Evolutionary conservation across 2,113 vertebrate genomes (phyloP).

Genomic region (Alexandromys fortis): DNA sequence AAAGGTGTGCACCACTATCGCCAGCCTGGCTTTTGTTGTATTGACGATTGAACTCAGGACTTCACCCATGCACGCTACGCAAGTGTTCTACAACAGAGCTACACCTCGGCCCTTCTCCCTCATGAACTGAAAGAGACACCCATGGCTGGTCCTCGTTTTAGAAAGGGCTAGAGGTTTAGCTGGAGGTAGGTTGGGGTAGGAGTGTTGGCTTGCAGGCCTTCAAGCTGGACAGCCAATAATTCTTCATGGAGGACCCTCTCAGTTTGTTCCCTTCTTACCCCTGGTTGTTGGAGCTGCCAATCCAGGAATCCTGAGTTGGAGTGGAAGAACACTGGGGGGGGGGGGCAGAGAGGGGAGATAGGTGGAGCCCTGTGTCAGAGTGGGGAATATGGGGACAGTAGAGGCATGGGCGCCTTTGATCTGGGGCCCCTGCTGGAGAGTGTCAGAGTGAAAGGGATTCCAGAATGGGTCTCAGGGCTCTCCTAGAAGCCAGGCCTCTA

Average conservation of each 20-base stretch:
- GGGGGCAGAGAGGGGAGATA: neutral
- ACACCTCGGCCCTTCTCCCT: neutral
- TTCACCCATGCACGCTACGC: neutral
- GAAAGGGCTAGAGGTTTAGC: neutral
- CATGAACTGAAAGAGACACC: neutral
- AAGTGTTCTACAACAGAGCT: neutral
- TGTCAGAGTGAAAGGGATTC: neutral
- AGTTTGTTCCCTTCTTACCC: neutral
- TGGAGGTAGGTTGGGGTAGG: neutral
- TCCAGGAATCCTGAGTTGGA: neutral
- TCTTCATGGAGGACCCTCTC: neutral
- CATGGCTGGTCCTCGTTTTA: neutral
- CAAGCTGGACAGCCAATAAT: neutral
- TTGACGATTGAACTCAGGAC: neutral
- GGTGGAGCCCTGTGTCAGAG: neutral
- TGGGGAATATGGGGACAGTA: no score
- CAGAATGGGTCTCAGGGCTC: neutral
- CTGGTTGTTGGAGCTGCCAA: neutral
- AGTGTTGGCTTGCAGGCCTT: neutral
- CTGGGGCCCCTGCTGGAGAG: neutral
- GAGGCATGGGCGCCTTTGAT: no score
- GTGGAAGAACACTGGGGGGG: neutral
- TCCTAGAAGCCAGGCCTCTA: neutral
- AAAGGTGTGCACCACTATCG: no score
- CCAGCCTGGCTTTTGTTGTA: no score